Base-by-base conservation (phyloP, 2,797 vertebrate genomes). In the Acipenser ruthenus region DNA sequence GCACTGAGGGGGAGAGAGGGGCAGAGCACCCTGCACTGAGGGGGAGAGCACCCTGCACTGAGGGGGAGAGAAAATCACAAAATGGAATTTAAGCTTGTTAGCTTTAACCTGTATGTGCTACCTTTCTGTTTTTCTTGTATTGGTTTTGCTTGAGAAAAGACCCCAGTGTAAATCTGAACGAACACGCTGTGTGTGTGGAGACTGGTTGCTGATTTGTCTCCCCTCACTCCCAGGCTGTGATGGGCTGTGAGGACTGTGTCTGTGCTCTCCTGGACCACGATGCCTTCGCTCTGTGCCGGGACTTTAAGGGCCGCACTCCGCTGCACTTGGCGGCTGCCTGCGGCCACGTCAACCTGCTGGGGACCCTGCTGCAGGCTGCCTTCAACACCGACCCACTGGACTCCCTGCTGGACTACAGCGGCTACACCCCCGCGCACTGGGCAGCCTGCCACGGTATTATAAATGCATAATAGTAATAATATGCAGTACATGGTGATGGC, bases 361-460 rank as follows among this genome's bases (percentile, higher is more conserved):
- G 89, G 75, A 86, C 87, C 63, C 85, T 97, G 84, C 83, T 95
- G 78, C 93, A 92, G 86, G 94, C 92, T 8, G 87, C 90, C 23
- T 80, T 91, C 69, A 90, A 89, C 71, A 89, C 89, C 13, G 93
- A 96, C 84, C 92, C 92, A 50, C 88, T 94, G 76, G 93, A 97
- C 76, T 88, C 93, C 9, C 88, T 93, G 78, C 92, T 95, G 82
- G 96, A 99, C 80, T 94, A 94, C 83, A 94, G 93, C 55, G 92
- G 93, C 79, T 97, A 93, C 88, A 96, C 93, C 64, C 96, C 95
- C 53, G 88, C 94, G 86, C 96, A 98, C 92, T 98, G 95, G 94
- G 95, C 95, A 83, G 94, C 94, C 67, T 98, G 96, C 89, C 93
- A 95, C 77, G 96, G 96, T 99, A n/a, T n/a, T n/a, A n/a, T 18